Evolutionary conservation across 2,797 vertebrate species (phyloP), one percentile per base, ranked within the genome.

Genomic region (Premnoplex brunnescens): DNA sequence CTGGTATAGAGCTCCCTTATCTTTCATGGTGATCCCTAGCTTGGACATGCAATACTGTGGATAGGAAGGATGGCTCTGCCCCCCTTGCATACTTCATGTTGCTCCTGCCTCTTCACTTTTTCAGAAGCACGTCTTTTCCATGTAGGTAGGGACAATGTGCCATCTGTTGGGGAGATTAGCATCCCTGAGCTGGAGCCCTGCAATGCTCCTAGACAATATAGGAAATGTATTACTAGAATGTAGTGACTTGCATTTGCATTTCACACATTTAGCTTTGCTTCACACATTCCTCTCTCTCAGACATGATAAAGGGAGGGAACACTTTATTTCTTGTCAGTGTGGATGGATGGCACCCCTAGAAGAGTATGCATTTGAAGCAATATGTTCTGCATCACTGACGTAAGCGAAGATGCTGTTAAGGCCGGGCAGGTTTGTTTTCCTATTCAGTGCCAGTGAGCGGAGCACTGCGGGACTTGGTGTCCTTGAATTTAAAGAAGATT

Each of bases 371-470:
- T 93, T 77, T 80, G 75, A 58, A 91, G 85, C 44, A 96, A 85
- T 97, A 91, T 94, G 89, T 95, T 96, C 92, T 91, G 85, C 84
- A 88, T 94, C 93, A 90, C 85, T 93, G 94, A 97, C 64, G 77
- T 82, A 69, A 94, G 91, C 87, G 48, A 66, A 91, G 95, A 95
- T 62, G 91, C 90, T 79, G 88, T 59, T 89, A 74, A 93, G 80
- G 85, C 87, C 9, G 0, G 43, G 91, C 91, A 91, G 83, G 88
- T 92, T 92, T 85, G 54, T 88, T 96, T 94, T 96, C 88, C 90
- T 51, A 78, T 80, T 89, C 87, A 83, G 73, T 43, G 75, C 92
- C 55, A 52, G 71, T 1, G 20, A 92, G 91, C 15, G 13, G 92
- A 93, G 73, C 91, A 89, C 86, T 87, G 44, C 3, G 88, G 78